Base-by-base conservation (phyloP, 2,113 vertebrate genomes). In the Nicator chloris region DNA sequence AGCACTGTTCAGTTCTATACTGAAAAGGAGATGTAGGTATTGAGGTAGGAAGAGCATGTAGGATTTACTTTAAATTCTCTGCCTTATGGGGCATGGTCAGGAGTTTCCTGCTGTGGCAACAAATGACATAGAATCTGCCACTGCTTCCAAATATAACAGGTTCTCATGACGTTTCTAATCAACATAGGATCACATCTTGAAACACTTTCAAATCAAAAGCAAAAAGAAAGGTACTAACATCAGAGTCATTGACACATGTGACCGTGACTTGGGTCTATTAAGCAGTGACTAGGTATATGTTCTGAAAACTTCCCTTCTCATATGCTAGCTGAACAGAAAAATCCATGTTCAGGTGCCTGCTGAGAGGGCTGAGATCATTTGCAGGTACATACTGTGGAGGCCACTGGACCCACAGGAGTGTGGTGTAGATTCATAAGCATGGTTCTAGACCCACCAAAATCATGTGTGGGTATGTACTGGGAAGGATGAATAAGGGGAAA, bases 51-150 rank as follows among this genome's bases (percentile, higher is more conserved):
- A 59, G 23, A 39, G 3, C 10, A 53, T 18, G 24, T 44, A 75
- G 72, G 51, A 59, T 88, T 83, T 27, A 26, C 39, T 83, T n/a
- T 44, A 33, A 77, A 60, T 86, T 86, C 88, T 86, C 39, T 93
- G 27, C 28, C 3, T 21, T n/a, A 27, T 81, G 51, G 27, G 49
- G 2, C 76, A 77, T 27, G 26, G 42, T 35, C 15, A 10, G 47
- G 30, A 69, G 35, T 70, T 53, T 70, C 51, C 64, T 86, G 44
- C 51, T 83, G 42, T 71, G 69, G 39, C 49, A 92, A 54, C 11
- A 63, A 84, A 84, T 68, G 10, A 40, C 30, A n/a, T 4, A 30
- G 31, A 13, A 22, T 70, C 56, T 83, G 9, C 24, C 47, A 31
- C 14, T 27, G 11, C 24, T 84, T 78, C 40, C 15, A 88, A 40